These are phyloP conservation scores for Dinocampus coccinellae DNA, from an alignment of 2,888 invertebrate genomes.

Conservation along the genomic window DNA sequence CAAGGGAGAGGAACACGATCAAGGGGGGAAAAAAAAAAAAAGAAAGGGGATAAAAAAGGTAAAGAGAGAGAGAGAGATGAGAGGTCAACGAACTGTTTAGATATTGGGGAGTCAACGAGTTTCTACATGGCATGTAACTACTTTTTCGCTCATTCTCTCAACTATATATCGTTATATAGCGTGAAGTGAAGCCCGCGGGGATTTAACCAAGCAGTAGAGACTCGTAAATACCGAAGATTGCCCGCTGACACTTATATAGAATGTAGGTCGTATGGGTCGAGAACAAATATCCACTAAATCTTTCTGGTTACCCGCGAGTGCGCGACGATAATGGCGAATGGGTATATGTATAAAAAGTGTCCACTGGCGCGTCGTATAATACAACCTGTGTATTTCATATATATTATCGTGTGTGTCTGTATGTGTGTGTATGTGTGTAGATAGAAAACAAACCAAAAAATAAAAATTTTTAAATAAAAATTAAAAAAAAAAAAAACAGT, in stretches of 20 bases:
- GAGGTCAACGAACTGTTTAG: constrained; percentile 27
- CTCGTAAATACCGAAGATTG: constrained; percentile 44
- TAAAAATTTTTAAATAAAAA: no score
- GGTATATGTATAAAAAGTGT: constrained; percentile 14
- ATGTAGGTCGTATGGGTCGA: constrained; percentile 43
- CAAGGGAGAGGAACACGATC: no score
- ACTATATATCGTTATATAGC: constrained; percentile 15
- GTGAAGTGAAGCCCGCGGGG: constrained; percentile 30
- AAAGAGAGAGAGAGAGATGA: no score
- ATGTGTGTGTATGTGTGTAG: neutral
- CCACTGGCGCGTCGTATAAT: constrained; percentile 11
- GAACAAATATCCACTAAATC: constrained; percentile 46
- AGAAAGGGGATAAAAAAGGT: constrained; percentile 1
- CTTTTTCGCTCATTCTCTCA: neutral
- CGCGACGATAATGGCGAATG: constrained; percentile 36
- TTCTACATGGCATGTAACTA: neutral
- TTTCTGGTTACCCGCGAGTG: constrained; percentile 35
- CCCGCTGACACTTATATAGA: constrained; percentile 42
- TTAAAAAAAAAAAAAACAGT: constrained; percentile 3
- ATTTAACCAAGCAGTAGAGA: constrained; percentile 37
- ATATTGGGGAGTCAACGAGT: neutral
- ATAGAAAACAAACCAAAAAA: neutral
- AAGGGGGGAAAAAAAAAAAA: constrained; percentile 14
- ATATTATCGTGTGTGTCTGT: no score
- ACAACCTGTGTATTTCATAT: no score